Conservation (phyloP, 2,888 invertebrate species). For the Drosophila rellima region DNA sequence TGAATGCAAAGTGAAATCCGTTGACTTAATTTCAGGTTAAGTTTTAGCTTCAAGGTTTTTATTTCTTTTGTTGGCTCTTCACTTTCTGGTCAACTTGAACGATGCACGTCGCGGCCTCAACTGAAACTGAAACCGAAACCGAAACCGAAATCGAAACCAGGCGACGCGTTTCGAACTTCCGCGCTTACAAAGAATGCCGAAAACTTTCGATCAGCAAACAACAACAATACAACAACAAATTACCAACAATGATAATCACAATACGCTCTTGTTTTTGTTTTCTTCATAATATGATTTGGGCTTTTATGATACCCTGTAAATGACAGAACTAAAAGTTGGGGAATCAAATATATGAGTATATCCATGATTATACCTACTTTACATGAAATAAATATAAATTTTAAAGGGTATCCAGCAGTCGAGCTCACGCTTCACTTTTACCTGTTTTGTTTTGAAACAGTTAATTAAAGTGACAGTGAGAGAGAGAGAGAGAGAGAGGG, state of each 20-base stretch:
- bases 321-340: neutral
- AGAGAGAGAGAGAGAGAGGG: constrained; percentile 5
- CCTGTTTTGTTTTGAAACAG: constrained; percentile 39
- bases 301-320: constrained; percentile 30
- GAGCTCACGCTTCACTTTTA: neutral
- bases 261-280: constrained; percentile 44
- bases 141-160: constrained; percentile 37
- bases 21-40: constrained; percentile 10
- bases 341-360: neutral
- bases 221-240: constrained; percentile 40
- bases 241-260: constrained; percentile 52
- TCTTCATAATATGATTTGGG: constrained; percentile 36
- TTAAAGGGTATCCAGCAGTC: constrained; percentile 6
- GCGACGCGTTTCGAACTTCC: constrained; percentile 56
- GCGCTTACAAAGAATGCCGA: constrained; percentile 73
- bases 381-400: neutral
- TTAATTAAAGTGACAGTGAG: constrained; percentile 45
- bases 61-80: neutral
- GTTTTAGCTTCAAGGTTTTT: constrained; percentile 1
- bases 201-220: constrained; percentile 73
- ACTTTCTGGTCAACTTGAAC: constrained; percentile 52
- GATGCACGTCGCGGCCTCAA: constrained; percentile 62
- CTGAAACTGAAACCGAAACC: constrained; percentile 54
- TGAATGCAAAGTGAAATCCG: constrained; percentile 64
- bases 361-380: neutral